These are phyloP conservation scores for Epistrophe eligans DNA, from an alignment of 2,888 invertebrate species.

Conservation along the genomic window DNA sequence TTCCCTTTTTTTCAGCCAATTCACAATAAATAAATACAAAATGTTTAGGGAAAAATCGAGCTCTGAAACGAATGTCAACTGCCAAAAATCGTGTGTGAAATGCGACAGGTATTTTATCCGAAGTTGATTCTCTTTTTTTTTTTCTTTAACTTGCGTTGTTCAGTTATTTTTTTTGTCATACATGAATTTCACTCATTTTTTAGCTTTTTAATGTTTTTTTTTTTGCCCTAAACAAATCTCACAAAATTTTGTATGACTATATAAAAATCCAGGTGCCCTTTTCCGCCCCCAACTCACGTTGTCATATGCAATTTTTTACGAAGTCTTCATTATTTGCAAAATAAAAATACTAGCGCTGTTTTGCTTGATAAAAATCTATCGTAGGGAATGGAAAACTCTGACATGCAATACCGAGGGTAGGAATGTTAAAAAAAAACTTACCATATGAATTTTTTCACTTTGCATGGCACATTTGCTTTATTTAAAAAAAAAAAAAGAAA, in stretches of 20 bases:
- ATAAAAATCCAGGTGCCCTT: neutral
- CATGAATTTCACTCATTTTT: constrained; percentile 36
- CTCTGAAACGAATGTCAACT: constrained; percentile 77
- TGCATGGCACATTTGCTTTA: constrained; percentile 26
- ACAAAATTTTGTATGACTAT: constrained; percentile 15
- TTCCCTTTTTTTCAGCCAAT: constrained; percentile 64
- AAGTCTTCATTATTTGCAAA: neutral
- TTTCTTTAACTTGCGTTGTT: constrained; percentile 5
- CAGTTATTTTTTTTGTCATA: constrained; percentile 30
- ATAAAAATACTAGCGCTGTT: neutral
- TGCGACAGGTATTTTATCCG: constrained; percentile 73
- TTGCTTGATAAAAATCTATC: constrained; percentile 2
- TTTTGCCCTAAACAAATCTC: neutral
- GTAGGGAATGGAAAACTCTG: constrained; percentile 29
- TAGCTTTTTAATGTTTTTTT: constrained; percentile 41
- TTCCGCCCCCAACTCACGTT: neutral
- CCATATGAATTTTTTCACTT: constrained; percentile 19
- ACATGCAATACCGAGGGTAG: constrained; percentile 24
- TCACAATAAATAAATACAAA: constrained; percentile 35
- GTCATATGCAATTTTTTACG: constrained; percentile 38
- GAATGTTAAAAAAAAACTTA: neutral
- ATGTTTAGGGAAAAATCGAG: constrained; percentile 78
- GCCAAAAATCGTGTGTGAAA: constrained; percentile 75
- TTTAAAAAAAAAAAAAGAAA: neutral
- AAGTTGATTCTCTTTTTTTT: constrained; percentile 16